Evolutionary conservation across 1,140 invertebrate species (phyloP).

Genomic region (Pectinophora gossypiella): DNA sequence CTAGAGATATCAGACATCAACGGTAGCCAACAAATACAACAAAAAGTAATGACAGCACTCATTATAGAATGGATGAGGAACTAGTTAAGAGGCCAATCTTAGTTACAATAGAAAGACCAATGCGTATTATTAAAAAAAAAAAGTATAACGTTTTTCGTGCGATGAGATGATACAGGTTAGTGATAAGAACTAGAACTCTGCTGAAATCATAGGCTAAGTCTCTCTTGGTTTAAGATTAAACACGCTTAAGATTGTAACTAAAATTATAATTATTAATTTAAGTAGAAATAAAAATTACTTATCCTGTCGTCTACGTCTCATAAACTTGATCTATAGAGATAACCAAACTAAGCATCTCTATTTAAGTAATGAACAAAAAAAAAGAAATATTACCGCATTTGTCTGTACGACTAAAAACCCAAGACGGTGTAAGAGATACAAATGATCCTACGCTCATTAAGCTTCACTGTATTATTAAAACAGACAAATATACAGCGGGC

Average conservation of each 20-base stretch:
- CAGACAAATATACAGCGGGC: slow-evolving; percentile 31
- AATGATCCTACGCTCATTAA: slow-evolving; percentile 54
- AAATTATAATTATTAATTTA: no score
- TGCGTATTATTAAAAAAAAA: background rate
- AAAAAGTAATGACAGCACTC: background rate
- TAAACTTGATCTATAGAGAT: no score
- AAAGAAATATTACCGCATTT: background rate
- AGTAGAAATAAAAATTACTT: no score
- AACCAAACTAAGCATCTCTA: no score
- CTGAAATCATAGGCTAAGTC: no score
- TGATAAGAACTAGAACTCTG: no score
- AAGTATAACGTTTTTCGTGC: background rate
- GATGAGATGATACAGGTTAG: no score
- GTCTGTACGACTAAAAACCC: background rate
- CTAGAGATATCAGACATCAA: background rate
- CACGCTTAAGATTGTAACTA: no score
- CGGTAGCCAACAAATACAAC: background rate
- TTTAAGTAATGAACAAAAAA: no score
- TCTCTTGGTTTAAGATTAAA: no score
- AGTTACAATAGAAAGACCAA: background rate
- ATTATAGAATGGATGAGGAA: background rate
- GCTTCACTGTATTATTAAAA: slow-evolving; percentile 34
- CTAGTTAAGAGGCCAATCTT: background rate
- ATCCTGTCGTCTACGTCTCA: no score
- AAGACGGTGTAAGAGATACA: slow-evolving; percentile 42